phyloP scores from a whole-genome alignment of 2,113 vertebrate genomes.

The Raja brachyura region DNA sequence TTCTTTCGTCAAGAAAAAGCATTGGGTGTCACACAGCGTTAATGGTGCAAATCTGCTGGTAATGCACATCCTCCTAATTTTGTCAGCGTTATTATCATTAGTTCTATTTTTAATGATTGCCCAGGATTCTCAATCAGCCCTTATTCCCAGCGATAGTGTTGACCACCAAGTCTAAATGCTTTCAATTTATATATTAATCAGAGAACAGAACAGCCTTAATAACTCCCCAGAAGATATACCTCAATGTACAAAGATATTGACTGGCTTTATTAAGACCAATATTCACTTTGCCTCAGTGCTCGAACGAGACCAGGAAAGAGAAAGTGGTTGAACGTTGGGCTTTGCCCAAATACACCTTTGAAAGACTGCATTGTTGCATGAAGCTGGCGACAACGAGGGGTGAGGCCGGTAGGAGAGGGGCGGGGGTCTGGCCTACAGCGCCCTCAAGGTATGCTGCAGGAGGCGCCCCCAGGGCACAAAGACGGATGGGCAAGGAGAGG shows the following conservation, averaged over 20 bases:
- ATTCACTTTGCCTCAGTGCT: neutral
- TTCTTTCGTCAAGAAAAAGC: too few relatives aligned
- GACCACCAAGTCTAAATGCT: neutral
- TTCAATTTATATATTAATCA: conserved; percentile 22
- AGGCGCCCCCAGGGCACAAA: too few relatives aligned
- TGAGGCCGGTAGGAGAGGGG: too few relatives aligned
- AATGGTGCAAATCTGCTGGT: neutral
- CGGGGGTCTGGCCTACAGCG: too few relatives aligned
- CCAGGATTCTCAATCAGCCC: neutral
- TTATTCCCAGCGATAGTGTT: neutral
- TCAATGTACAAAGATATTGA: neutral
- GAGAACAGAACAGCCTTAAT: neutral
- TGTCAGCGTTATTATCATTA: neutral
- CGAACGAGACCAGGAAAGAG: neutral
- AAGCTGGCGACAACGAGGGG: too few relatives aligned
- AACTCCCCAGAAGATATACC: neutral
- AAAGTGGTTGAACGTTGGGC: neutral
- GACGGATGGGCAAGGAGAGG: too few relatives aligned
- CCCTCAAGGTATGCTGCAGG: too few relatives aligned
- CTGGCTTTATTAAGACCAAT: neutral
- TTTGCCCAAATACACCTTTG: neutral
- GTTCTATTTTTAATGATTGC: neutral
- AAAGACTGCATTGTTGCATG: too few relatives aligned
- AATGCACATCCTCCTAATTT: conserved; percentile 7
- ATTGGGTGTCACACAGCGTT: neutral